Conservation (phyloP, 37 sponge, comb jelly and placozoan genomes). For the Crambe crambe region DNA sequence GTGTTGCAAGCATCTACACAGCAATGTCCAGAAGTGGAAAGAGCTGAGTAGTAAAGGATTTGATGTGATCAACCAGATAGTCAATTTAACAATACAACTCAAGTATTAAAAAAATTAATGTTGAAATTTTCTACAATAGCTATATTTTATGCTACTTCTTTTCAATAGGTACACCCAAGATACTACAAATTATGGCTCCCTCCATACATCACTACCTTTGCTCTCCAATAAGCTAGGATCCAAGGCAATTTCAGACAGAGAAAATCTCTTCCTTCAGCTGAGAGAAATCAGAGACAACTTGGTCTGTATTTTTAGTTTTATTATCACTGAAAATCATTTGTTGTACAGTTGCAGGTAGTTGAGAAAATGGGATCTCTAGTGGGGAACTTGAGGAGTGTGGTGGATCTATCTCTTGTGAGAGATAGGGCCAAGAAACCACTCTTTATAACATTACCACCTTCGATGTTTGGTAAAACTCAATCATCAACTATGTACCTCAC, state of each 20-base stretch:
- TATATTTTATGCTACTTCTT: neutral
- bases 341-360: conserved; percentile 15
- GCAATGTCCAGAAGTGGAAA: conserved; percentile 56
- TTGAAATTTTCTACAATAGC: neutral
- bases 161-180: conserved; percentile 14
- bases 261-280: conserved; percentile 8
- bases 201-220: neutral
- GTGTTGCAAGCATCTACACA: conserved; percentile 60
- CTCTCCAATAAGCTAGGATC: neutral
- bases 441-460: conserved; percentile 42
- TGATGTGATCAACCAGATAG: conserved; percentile 49
- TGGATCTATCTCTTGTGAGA: conserved; percentile 6
- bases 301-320: too few species aligned
- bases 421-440: conserved; percentile 16
- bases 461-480: conserved; percentile 37
- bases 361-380: conserved; percentile 23
- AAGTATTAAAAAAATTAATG: conserved; percentile 18
- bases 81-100: conserved; percentile 24
- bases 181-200: conserved; percentile 12
- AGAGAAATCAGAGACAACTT: neutral
- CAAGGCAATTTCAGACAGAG: conserved; percentile 35
- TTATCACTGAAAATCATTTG: too few species aligned
- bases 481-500: neutral
- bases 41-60: conserved; percentile 42
- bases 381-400: conserved; percentile 21